A percentile compares a stretch with the other conserved stretches of the same genome.
phyloP scores from a whole-genome alignment of 2,888 invertebrate genomes.

The Lepidochitona cinerea region DNA sequence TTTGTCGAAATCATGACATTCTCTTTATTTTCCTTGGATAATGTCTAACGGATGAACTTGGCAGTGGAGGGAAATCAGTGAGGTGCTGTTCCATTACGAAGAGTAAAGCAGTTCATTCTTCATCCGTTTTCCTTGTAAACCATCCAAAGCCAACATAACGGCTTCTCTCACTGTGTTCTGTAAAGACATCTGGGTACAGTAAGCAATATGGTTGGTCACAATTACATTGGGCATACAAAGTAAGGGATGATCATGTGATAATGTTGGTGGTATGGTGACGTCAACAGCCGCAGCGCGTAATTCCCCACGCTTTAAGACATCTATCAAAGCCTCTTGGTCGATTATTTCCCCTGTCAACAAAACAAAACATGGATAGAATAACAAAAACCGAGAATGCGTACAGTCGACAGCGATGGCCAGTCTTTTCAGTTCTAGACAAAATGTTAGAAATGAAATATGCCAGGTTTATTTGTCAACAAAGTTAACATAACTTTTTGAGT shows the following conservation, averaged over 20 bases:
- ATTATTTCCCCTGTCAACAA: neutral
- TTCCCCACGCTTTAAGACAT: neutral
- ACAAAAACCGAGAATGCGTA: too few species aligned
- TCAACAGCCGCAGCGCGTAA: neutral
- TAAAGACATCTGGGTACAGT: neutral
- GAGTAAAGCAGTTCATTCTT: neutral
- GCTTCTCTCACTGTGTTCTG: neutral
- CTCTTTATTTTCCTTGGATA: too few species aligned
- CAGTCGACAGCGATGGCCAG: too few species aligned
- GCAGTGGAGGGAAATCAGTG: too few species aligned
- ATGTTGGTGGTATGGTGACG: neutral
- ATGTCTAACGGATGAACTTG: too few species aligned
- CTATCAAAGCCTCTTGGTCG: neutral
- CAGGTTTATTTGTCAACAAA: neutral
- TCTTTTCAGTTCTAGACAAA: too few species aligned
- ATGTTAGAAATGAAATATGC: neutral
- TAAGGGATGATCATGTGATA: neutral
- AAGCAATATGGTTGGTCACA: neutral
- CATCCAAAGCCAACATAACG: neutral
- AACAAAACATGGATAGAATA: too few species aligned
- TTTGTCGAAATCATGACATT: too few species aligned
- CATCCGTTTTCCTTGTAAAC: neutral
- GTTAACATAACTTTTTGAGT: neutral
- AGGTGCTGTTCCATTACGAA: too few species aligned
- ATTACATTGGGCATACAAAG: neutral